Evolutionary conservation across 2,888 invertebrate species (phyloP).

Genomic region (Myopa tessellatipennis): DNA sequence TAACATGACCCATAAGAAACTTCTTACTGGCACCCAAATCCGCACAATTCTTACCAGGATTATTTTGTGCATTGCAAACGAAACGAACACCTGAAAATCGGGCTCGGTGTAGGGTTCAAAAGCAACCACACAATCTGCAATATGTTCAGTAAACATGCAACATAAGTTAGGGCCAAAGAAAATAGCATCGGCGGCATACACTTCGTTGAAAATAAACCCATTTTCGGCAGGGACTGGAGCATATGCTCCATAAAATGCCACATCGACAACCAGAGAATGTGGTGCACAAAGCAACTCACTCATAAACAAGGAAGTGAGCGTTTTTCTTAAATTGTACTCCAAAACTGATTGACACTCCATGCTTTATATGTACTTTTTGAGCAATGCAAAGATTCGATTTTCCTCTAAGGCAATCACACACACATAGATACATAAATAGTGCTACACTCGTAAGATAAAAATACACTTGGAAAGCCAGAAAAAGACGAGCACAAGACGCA

Average conservation of each 20-base stretch:
- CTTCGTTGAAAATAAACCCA: not conserved
- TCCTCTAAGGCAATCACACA: not conserved
- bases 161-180: slow-evolving; percentile 15
- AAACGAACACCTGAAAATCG: too few species aligned
- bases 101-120: too few species aligned
- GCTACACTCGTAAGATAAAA: not conserved
- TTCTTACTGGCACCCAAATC: too few species aligned
- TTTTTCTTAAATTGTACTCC: not conserved
- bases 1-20: too few species aligned
- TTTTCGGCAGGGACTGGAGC: not conserved
- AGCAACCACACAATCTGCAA: too few species aligned
- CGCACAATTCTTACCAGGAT: too few species aligned
- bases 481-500: not conserved
- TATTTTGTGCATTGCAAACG: too few species aligned
- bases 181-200: too few species aligned
- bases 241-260: slow-evolving; percentile 1
- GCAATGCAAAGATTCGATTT: not conserved
- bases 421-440: not conserved
- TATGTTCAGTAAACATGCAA: slow-evolving; percentile 8
- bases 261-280: slow-evolving; percentile 13
- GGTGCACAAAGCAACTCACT: not conserved
- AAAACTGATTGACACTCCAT: slow-evolving; percentile 12
- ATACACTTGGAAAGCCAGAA: not conserved
- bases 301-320: not conserved
- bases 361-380: not conserved